These are phyloP conservation scores for Malurus melanocephalus DNA, from an alignment of 2,113 vertebrate genomes.

Conservation along the genomic window DNA sequence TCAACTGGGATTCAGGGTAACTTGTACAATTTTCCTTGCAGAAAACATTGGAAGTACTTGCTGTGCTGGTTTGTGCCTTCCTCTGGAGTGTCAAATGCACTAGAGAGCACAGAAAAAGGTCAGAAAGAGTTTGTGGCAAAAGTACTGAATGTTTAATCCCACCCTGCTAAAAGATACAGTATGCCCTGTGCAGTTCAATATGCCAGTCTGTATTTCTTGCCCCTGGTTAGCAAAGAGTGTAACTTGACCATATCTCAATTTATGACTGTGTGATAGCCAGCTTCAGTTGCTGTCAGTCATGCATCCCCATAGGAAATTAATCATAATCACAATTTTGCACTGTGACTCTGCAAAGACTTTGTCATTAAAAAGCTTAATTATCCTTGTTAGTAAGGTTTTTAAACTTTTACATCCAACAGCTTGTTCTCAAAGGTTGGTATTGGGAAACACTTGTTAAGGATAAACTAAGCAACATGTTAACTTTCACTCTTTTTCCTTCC, in stretches of 20 bases:
- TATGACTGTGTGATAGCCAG: neutral
- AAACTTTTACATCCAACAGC: neutral
- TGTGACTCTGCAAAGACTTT: constrained; percentile 24
- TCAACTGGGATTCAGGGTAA: neutral
- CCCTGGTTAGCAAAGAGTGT: neutral
- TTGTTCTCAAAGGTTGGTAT: neutral
- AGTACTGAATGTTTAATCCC: neutral
- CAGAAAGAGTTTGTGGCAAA: constrained; percentile 13
- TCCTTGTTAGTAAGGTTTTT: neutral
- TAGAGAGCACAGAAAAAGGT: neutral
- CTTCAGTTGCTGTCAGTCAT: constrained; percentile 18
- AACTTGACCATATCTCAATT: neutral
- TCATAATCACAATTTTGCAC: constrained; percentile 35
- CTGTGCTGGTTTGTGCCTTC: neutral
- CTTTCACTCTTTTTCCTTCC: neutral
- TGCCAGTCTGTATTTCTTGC: neutral
- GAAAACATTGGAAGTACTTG: neutral
- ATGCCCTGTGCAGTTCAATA: neutral
- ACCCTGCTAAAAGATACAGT: neutral
- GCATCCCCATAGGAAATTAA: constrained; percentile 25
- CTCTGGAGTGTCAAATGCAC: neutral
- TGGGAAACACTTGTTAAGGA: neutral
- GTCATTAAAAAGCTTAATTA: constrained; percentile 24
- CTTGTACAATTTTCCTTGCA: neutral
- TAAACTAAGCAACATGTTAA: neutral